These are phyloP conservation scores for Tenthredo notha DNA, from an alignment of 2,888 invertebrate genomes.

Conservation along the genomic window DNA sequence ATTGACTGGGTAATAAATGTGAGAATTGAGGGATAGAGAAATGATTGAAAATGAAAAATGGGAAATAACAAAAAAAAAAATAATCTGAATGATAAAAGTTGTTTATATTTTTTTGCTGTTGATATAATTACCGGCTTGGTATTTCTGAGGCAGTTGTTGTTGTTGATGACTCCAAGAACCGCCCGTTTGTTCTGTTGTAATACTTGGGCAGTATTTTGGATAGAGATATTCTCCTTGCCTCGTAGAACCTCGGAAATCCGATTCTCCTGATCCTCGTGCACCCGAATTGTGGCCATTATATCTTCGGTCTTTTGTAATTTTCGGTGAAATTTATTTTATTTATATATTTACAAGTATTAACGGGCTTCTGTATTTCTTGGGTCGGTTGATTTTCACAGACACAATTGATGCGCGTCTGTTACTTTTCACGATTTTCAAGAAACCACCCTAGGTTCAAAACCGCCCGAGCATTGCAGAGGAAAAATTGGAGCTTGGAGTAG, in stretches of 20 bases:
- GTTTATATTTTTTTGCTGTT: not conserved
- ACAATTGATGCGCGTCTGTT: slow-evolving; percentile 24
- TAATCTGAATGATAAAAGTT: slow-evolving; percentile 49
- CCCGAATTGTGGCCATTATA: slow-evolving; percentile 87
- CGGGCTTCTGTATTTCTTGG: slow-evolving; percentile 11
- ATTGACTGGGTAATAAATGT: not conserved
- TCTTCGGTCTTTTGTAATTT: slow-evolving; percentile 4
- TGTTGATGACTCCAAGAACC: slow-evolving; percentile 84
- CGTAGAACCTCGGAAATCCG: slow-evolving; percentile 78
- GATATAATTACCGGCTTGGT: slow-evolving; percentile 80
- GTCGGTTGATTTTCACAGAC: slow-evolving; percentile 34
- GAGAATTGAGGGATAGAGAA: not conserved
- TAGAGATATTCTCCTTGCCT: slow-evolving; percentile 80
- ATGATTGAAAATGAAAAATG: slow-evolving; percentile 35
- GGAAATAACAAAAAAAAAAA: not conserved
- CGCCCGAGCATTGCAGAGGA: slow-evolving; percentile 65
- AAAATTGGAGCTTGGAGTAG: slow-evolving; percentile 63
- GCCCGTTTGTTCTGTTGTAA: slow-evolving; percentile 80
- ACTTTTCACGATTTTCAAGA: slow-evolving; percentile 3
- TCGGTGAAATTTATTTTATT: slow-evolving; percentile 7
- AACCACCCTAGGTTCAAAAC: slow-evolving; percentile 54
- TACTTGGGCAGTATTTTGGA: slow-evolving; percentile 65
- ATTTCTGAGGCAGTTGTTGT: slow-evolving; percentile 81
- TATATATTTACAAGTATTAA: slow-evolving; percentile 20
- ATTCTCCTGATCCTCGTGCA: slow-evolving; percentile 90